Base-by-base conservation (phyloP, 92 coral and sea anemone genomes). In the Isaurus tuberculatus region DNA sequence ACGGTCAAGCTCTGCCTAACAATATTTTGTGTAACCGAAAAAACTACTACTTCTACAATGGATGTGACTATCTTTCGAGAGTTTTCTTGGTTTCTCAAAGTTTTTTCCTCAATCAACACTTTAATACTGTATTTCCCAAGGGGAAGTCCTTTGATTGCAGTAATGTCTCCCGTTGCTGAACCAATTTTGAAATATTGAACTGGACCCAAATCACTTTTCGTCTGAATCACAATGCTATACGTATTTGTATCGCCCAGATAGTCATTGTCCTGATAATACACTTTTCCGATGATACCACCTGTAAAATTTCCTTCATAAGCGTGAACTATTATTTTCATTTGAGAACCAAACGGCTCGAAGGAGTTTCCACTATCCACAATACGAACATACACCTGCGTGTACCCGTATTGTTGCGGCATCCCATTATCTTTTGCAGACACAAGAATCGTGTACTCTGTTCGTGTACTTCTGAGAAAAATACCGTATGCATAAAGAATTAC, bases 281-380 rank as follows among this genome's bases (percentile, higher is more conserved):
- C 93, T 31, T 60, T 83, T 0, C 98, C 98, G 29, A 95, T 92
- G 22, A 80, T 80, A 10, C 98, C 98, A 13, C 98, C 98, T 9
- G 42, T 58, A 72, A 95, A 95, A 25, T 71, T 55, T 7, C 97
- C 97, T 22, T 83, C 86, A 3, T 88, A 83, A 23, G 97, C 89
- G 73, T 97, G 92, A 44, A 94, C 94, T 30, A 97, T 80, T 17
- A 97, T 92, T 23, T 84, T 92, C 83, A 87, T 85, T 1, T 87
- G 58, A n/a, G 90, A 95, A 42, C 85, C 81, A 26, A 85, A 84
- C 3, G 94, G 95, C 32, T 89, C 92, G 65, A 87, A 49, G 28
- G 79, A 80, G 60, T 92, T 93, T 19, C 86, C 89, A 23, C 40
- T 60, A 67, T 97, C 99, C 48, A 81, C 53, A 29, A 97, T 92